Percentiles rank a stretch among this genome's conserved stretches.
Evolutionary conservation across 2,113 vertebrate species (phyloP).

Genomic region (Canis aureus): DNA sequence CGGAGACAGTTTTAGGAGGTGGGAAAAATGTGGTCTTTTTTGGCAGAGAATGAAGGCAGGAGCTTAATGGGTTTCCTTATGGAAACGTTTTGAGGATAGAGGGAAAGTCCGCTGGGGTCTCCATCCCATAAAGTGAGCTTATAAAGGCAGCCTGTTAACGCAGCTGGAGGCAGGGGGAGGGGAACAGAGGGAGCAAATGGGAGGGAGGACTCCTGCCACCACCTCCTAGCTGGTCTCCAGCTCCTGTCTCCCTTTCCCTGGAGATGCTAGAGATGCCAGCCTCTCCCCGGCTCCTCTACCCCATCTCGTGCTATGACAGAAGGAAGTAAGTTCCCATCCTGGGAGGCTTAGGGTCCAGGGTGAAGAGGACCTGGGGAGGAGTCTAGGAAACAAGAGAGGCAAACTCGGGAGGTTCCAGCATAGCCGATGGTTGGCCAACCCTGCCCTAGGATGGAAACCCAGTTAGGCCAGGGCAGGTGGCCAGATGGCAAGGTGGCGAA

Average conservation of each 20-base stretch:
- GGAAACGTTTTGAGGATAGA: constrained; percentile 74
- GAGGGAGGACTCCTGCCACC: background rate
- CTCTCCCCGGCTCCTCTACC: background rate
- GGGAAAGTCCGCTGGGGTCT: constrained; percentile 77
- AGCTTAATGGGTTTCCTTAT: constrained; percentile 79
- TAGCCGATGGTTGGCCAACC: background rate
- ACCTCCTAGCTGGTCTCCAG: background rate
- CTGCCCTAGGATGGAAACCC: background rate
- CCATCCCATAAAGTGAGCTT: constrained; percentile 75
- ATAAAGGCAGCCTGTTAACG: constrained; percentile 74
- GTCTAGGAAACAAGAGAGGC: background rate
- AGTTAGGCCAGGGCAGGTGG: background rate
- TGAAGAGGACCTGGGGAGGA: background rate
- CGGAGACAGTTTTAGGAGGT: constrained; percentile 66
- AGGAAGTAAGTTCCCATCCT: background rate
- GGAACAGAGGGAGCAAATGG: background rate
- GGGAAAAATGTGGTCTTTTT: constrained; percentile 77
- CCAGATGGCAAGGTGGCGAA: background rate
- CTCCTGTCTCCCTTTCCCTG: background rate
- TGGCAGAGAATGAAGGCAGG: constrained; percentile 79
- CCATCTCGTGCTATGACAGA: background rate
- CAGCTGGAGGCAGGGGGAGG: constrained; percentile 18
- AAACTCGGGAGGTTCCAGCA: background rate
- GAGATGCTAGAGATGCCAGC: background rate
- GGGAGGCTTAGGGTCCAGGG: background rate